Percentiles rank a stretch among this genome's conserved stretches.
These are phyloP conservation scores for Melanogrammus aeglefinus DNA, from an alignment of 2,797 vertebrate species.

Conservation along the genomic window DNA sequence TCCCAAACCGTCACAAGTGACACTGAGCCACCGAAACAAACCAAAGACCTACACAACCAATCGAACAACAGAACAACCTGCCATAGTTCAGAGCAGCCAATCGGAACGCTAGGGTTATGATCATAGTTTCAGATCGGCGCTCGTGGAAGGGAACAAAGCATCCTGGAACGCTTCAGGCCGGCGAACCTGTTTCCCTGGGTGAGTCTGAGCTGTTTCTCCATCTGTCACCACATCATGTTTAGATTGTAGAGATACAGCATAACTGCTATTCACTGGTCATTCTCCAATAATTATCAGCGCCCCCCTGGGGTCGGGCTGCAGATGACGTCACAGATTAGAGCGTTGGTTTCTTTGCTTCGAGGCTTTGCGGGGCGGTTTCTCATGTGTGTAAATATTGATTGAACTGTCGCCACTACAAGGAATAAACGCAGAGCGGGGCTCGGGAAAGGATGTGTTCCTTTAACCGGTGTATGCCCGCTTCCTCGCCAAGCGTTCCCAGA, in stretches of 20 bases:
- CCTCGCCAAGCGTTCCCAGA: constrained; percentile 10
- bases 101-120: no score
- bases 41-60: no score
- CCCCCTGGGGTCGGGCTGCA: constrained; percentile 31
- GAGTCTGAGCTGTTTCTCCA: background rate
- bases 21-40: no score
- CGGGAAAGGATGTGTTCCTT: constrained; percentile 36
- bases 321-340: constrained; percentile 59
- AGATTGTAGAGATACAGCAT: background rate
- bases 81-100: no score
- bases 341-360: constrained; percentile 36
- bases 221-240: background rate
- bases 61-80: no score
- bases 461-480: constrained; percentile 27
- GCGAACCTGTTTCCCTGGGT: no score
- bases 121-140: no score
- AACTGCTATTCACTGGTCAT: constrained; percentile 17
- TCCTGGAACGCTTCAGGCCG: background rate
- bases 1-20: no score
- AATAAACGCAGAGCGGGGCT: constrained; percentile 48
- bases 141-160: background rate
- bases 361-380: constrained; percentile 62
- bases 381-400: constrained; percentile 64
- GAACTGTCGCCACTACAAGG: constrained; percentile 50
- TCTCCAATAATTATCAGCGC: constrained; percentile 35